Evolutionary conservation across 2,797 vertebrate genomes (phyloP).

Genomic region (Sciaenops ocellatus): DNA sequence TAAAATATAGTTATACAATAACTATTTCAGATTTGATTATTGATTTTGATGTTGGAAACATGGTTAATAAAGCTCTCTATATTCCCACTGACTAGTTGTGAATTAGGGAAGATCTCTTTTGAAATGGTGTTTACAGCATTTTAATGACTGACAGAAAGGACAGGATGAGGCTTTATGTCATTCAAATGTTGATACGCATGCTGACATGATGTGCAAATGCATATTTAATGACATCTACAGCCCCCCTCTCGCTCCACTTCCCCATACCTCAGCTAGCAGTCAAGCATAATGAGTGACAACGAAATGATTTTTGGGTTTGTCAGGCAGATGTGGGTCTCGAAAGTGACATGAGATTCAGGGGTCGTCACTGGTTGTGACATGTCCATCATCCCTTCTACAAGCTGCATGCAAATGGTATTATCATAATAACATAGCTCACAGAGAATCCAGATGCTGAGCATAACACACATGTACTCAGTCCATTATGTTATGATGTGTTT

Average conservation of each 20-base stretch:
- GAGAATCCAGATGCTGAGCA: background rate
- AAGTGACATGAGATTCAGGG: constrained; percentile 28
- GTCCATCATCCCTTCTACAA: constrained; percentile 1
- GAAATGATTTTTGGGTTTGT: constrained; percentile 47
- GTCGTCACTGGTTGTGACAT: constrained; percentile 28
- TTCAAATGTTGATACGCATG: constrained; percentile 54
- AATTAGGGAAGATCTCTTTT: background rate
- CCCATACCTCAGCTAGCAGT: constrained; percentile 8
- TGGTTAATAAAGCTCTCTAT: background rate
- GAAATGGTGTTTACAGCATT: background rate
- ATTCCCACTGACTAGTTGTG: background rate
- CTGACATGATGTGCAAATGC: constrained; percentile 54
- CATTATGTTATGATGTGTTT: background rate
- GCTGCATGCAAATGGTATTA: constrained; percentile 33
- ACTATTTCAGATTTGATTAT: background rate
- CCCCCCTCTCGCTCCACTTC: background rate
- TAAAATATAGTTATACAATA: background rate
- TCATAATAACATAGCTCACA: background rate
- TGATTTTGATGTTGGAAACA: background rate
- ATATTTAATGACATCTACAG: constrained; percentile 59
- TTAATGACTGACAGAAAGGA: constrained; percentile 46
- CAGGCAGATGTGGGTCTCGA: background rate
- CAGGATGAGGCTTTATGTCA: constrained; percentile 38
- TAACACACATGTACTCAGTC: background rate
- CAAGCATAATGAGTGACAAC: constrained; percentile 43